A percentile compares a stretch with the other conserved stretches of the same genome.
phyloP scores from a whole-genome alignment of 2,113 vertebrate species.

The Dolichallabes microphthalmus region DNA sequence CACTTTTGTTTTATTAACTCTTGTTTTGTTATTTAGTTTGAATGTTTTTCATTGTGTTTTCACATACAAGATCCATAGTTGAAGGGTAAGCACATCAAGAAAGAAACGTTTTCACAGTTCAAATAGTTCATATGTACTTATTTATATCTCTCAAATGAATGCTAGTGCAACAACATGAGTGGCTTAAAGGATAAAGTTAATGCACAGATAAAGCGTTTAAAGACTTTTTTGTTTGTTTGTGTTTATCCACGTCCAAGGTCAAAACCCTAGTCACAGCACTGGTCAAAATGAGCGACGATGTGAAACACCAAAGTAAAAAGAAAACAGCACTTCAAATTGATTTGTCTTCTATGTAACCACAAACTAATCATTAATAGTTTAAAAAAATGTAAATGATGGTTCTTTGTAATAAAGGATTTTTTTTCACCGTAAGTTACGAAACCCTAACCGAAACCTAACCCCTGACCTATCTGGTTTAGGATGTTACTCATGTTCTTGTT shows the following conservation, averaged over 20 bases:
- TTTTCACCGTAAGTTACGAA: not conserved
- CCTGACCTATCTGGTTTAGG: not conserved
- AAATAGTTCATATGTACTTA: too few species aligned
- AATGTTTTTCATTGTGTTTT: not conserved
- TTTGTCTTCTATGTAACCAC: not conserved
- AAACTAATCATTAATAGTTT: too few species aligned
- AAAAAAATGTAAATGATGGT: not conserved
- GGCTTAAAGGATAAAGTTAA: not conserved
- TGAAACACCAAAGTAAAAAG: not conserved
- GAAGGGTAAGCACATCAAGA: not conserved
- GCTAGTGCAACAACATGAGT: not conserved
- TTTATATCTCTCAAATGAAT: not conserved
- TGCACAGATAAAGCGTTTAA: not conserved
- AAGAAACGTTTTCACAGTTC: not conserved
- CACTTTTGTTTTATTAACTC: not conserved
- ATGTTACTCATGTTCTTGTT: constrained; percentile 12
- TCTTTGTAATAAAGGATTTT: too few species aligned
- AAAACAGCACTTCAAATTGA: not conserved
- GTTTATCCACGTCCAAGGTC: not conserved
- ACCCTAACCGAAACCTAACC: not conserved
- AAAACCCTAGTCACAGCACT: not conserved
- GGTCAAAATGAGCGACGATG: not conserved
- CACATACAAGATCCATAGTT: not conserved
- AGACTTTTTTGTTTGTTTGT: not conserved
- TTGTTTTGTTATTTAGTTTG: too few species aligned